phyloP scores from a whole-genome alignment of 1,140 invertebrate genomes.

The Zaprionus tsacasi region DNA sequence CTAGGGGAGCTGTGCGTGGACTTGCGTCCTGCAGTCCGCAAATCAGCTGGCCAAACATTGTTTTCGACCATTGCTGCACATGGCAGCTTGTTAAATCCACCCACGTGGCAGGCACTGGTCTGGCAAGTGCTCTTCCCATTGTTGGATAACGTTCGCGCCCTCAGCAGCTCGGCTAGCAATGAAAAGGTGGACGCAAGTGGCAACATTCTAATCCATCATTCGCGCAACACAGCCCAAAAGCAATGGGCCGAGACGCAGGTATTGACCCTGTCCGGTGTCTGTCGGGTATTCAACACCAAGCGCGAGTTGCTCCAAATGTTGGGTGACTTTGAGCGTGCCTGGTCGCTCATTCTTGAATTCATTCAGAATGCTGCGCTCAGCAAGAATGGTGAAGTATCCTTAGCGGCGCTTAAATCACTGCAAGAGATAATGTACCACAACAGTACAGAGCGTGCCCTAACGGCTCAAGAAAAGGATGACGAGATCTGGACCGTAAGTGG shows the following conservation, averaged over 20 bases:
- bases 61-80: conserved; percentile 99
- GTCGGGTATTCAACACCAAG: conserved; percentile 94
- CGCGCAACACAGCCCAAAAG: conserved; percentile 98
- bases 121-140: conserved; percentile 98
- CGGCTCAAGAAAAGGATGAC: conserved; percentile 84
- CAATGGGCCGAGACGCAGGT: conserved; percentile 99
- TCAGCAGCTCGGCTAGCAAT: conserved; percentile 96
- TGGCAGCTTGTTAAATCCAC: conserved; percentile 92
- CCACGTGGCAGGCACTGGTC: conserved; percentile 95
- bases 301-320: conserved; percentile 92
- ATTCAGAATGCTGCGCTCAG: conserved; percentile 96
- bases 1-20: conserved; percentile 97
- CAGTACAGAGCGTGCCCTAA: conserved; percentile 61
- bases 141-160: conserved; percentile 94
- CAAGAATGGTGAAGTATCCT: conserved; percentile 97
- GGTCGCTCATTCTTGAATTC: conserved; percentile 96
- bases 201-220: conserved; percentile 99
- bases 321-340: conserved; percentile 96
- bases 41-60: conserved; percentile 99
- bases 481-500: conserved; percentile 88
- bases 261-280: conserved; percentile 87
- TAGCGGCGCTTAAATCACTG: conserved; percentile 97
- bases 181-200: conserved; percentile 96
- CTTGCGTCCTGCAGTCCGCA: conserved; percentile 96
- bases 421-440: conserved; percentile 93